These are phyloP conservation scores for Eulemur rufifrons DNA, from an alignment of 2,113 vertebrate genomes.

Conservation along the genomic window DNA sequence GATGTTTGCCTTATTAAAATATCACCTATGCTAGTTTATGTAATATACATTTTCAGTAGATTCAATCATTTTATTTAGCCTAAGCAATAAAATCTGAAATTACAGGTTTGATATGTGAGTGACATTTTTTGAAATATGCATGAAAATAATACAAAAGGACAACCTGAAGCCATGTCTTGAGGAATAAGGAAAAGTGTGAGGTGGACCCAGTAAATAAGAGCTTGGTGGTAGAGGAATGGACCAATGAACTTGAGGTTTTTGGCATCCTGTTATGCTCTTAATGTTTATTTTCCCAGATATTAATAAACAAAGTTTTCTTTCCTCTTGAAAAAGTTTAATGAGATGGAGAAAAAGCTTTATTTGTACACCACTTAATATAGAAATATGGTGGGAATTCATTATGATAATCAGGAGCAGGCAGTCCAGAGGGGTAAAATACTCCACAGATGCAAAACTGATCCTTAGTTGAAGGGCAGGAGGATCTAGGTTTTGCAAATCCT, in stretches of 20 bases:
- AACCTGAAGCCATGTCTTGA: not conserved
- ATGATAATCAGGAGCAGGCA: not conserved
- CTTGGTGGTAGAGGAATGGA: not conserved
- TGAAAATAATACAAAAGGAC: not conserved
- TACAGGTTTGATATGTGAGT: not conserved
- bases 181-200: not conserved
- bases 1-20: not conserved
- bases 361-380: not conserved
- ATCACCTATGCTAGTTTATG: not conserved
- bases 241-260: not conserved
- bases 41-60: not conserved
- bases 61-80: not conserved
- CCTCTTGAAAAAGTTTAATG: not conserved
- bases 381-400: not conserved
- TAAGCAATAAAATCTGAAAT: conserved; percentile 1
- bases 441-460: not conserved
- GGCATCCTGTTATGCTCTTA: not conserved
- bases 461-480: not conserved
- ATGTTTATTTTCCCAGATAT: not conserved
- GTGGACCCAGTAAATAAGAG: not conserved
- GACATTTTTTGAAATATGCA: not conserved
- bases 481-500: not conserved
- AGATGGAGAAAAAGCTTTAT: not conserved
- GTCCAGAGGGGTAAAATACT: not conserved
- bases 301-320: not conserved